Base-by-base conservation (phyloP, 2,888 invertebrate species). In the Ophion slaviceki region DNA sequence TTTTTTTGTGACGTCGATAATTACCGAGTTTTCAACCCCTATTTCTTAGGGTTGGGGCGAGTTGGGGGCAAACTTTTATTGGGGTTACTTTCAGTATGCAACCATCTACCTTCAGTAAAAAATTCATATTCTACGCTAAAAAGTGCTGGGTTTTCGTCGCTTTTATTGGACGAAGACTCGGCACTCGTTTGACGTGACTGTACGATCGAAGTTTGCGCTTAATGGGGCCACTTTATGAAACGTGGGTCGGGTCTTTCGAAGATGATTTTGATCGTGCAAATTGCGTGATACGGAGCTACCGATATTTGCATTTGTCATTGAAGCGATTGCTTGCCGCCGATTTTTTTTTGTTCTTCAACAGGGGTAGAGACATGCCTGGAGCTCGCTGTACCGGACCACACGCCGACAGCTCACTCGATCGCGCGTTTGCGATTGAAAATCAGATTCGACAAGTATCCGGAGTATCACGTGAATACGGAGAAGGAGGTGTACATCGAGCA, bases 401-500 rank as follows among this genome's bases (percentile, higher is more conserved):
- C 91, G 3, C 87, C 85, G 20, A 92, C 92, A 4, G 90, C 91
- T 76, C 91, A 92, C 77, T 89, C 88, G 17, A 85, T 84, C 0
- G 93, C 88, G 2, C 90, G 87, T 20, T 87, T 93, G 28, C 90
- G 91, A 78, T 83, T 93, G 20, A 90, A 91, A 47, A 90, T 92
- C 75, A 91, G 91, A 59, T 94, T 94, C 87, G 93, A 94, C 71
- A 92, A 93, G 68, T 88, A 93, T 82, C 92, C 93, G 2, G 91
- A 94, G 80, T 94, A 94, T 88, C 89, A 90, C n/a, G 93, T 94
- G 8, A 92, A 94, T 32, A 90, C 92, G 7, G 91, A 92, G 57
- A 93, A 94, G 85, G 94, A 94, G 0, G 89, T 96, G 1, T 88
- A 93, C 3, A 93, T 96, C 17, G 94, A 95, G 47, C 94, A 95